Percentiles rank a stretch among this genome's conserved stretches.
phyloP scores from a whole-genome alignment of 2,888 invertebrate species.

The Dryomyza anilis region DNA sequence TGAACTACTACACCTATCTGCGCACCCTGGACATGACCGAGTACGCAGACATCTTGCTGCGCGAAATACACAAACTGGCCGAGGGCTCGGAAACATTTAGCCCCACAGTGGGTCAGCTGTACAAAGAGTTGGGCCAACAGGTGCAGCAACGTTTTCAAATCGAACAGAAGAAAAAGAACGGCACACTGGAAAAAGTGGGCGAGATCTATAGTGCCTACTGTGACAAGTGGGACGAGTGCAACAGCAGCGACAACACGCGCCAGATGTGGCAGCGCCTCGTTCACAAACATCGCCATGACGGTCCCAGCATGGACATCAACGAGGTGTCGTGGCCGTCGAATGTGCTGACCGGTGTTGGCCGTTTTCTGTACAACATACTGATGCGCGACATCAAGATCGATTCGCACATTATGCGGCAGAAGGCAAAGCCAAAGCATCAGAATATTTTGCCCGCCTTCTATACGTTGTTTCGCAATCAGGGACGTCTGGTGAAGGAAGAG shows the following conservation, averaged over 20 bases:
- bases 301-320: constrained; percentile 66
- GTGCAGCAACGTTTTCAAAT: constrained; percentile 69
- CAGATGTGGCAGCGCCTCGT: constrained; percentile 76
- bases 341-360: constrained; percentile 72
- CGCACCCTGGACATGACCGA: constrained; percentile 67
- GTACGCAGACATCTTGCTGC: constrained; percentile 69
- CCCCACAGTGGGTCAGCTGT: constrained; percentile 70
- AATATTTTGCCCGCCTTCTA: constrained; percentile 80
- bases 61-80: constrained; percentile 73
- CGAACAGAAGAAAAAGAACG: constrained; percentile 69
- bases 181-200: constrained; percentile 70
- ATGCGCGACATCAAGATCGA: constrained; percentile 85
- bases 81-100: constrained; percentile 82
- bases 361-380: constrained; percentile 85
- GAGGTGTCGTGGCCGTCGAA: constrained; percentile 72
- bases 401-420: constrained; percentile 68
- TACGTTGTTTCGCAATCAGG: constrained; percentile 74
- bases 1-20: constrained; percentile 75
- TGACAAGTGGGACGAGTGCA: constrained; percentile 67
- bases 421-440: constrained; percentile 57
- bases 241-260: constrained; percentile 65
- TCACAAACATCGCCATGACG: constrained; percentile 62
- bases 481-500: constrained; percentile 70
- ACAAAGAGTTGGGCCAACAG: constrained; percentile 71
- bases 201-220: constrained; percentile 70